phyloP scores from a whole-genome alignment of 2,888 invertebrate genomes.

The Anodontia alba region DNA sequence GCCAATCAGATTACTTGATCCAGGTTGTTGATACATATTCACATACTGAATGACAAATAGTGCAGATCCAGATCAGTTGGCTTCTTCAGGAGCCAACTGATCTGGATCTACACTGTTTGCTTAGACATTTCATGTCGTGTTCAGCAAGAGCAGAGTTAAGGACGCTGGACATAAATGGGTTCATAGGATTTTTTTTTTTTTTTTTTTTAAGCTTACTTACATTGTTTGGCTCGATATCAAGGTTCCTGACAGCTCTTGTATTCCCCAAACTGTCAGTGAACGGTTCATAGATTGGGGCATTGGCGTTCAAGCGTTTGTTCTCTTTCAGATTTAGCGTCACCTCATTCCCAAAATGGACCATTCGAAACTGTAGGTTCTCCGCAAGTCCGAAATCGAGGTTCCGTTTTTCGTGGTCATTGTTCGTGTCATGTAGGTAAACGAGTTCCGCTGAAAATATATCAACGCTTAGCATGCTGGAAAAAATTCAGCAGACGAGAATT shows the following conservation, averaged over 20 bases:
- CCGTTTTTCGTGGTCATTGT: neutral
- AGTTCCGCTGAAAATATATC: slow-evolving; percentile 8
- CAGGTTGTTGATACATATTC: no score
- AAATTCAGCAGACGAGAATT: neutral
- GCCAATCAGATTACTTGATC: no score
- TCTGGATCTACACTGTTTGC: no score
- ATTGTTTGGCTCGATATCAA: neutral
- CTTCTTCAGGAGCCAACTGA: no score
- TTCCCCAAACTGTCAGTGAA: neutral
- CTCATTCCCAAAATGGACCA: neutral
- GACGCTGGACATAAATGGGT: no score
- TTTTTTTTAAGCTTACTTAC: no score
- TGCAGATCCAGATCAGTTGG: no score
- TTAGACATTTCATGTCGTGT: no score
- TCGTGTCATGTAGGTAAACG: slow-evolving; percentile 6
- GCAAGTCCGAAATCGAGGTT: slow-evolving; percentile 4
- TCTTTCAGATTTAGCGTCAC: neutral
- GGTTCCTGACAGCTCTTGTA: neutral
- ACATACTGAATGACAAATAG: no score
- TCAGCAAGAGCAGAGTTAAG: no score
- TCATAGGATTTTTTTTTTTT: no score
- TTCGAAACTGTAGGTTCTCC: neutral
- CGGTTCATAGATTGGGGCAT: slow-evolving; percentile 14
- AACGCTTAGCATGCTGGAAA: neutral
- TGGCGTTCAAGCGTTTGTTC: slow-evolving; percentile 3